phyloP scores from a whole-genome alignment of 2,113 vertebrate genomes.

The Rattus norvegicus region DNA sequence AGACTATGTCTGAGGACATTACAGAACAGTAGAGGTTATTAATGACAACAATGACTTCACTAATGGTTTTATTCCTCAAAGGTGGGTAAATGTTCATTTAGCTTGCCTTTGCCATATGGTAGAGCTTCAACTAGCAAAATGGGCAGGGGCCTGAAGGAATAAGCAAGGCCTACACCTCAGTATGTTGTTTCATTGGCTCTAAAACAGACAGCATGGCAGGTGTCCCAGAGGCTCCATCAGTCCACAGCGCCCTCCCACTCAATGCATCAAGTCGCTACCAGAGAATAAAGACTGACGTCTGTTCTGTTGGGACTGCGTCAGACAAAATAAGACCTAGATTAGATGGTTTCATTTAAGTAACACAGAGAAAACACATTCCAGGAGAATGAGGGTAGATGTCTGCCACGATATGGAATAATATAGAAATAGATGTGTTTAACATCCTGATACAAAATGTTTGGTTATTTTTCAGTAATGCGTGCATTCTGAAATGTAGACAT shows the following conservation, averaged over 20 bases:
- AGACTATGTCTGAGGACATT: background rate
- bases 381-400: background rate
- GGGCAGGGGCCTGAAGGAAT: background rate
- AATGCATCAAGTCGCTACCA: background rate
- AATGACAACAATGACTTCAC: background rate
- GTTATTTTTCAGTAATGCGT: background rate
- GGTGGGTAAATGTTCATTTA: background rate
- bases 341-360: constrained; percentile 36
- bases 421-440: background rate
- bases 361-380: constrained; percentile 12
- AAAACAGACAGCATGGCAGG: background rate
- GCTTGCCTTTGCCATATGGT: background rate
- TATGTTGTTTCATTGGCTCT: background rate
- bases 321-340: constrained; percentile 45
- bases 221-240: background rate
- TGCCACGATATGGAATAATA: constrained; percentile 20
- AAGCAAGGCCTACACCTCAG: background rate
- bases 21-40: background rate
- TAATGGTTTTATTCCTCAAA: background rate
- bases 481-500: background rate
- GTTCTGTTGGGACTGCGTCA: background rate
- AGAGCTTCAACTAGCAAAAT: background rate
- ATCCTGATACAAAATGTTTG: background rate
- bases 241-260: background rate
- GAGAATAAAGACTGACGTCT: constrained; percentile 63